Evolutionary conservation across 2,888 invertebrate species (phyloP), one percentile per base, ranked within the genome.

Genomic region (Operophtera brumata): DNA sequence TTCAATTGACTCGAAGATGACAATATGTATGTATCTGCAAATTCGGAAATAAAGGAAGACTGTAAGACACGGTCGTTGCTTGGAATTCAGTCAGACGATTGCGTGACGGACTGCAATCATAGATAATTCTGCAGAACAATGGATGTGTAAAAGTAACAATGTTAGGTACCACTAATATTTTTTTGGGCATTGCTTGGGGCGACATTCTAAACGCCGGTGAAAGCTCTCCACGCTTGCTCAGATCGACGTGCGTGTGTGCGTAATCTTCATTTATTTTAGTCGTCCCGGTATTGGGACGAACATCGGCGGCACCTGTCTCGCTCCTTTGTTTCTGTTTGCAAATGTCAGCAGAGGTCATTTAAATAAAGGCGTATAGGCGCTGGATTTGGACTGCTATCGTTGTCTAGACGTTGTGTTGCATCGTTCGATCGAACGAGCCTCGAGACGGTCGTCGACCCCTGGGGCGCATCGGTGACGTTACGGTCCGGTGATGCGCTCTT

Each of bases 391-490:
- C 76, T 73, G 78, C 80, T 84, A 81, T 84, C 83, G 80, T 76
- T 78, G 89, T 87, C 88, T 88, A 88, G 89, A 89, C 89, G 82
- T 82, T 86, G 87, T 73, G 82, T 84, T 86, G 87, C 86, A 85
- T 84, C 83, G 89, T 82, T 82, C 86, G 83, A 90, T 90, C 89
- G 89, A 80, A 79, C 81, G 73, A 79, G 80, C 84, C 81, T 84
- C 84, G 4, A 86, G 88, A 84, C 88, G 89, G 88, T 87, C 89
- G 73, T 78, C 83, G 88, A 89, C 88, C 89, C 84, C 85, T 77
- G 80, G 84, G 84, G 84, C 86, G 87, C 89, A 86, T 89, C 88
- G 87, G 84, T 89, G 89, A 90, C 89, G 89, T 87, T 87, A 81
- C 88, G 88, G 88, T 88, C 75, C 79, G 86, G 75, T 85, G 89